These are phyloP conservation scores for Troides helena DNA, from an alignment of 2,888 invertebrate species.

Conservation along the genomic window DNA sequence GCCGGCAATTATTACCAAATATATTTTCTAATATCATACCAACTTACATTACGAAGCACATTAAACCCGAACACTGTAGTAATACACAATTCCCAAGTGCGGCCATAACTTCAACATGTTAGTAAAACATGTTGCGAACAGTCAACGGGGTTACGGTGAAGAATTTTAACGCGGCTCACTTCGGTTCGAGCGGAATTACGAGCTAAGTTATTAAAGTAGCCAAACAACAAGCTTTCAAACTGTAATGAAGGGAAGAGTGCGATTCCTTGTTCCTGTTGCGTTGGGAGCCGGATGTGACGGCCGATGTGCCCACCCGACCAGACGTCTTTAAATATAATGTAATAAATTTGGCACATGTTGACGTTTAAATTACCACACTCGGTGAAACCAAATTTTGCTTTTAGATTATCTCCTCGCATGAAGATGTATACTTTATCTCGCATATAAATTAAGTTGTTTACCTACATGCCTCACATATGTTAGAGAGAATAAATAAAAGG, in stretches of 20 bases:
- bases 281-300: constrained; percentile 41
- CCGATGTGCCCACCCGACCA: constrained; percentile 31
- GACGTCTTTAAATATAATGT: constrained; percentile 22
- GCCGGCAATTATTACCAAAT: background rate
- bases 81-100: constrained; percentile 21
- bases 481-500: too few relatives aligned
- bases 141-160: constrained; percentile 33
- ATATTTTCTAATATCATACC: constrained; percentile 5
- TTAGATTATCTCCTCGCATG: constrained; percentile 9
- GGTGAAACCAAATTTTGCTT: constrained; percentile 22
- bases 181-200: constrained; percentile 36
- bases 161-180: constrained; percentile 38
- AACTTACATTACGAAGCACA: constrained; percentile 7
- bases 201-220: constrained; percentile 37
- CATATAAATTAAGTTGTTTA: background rate
- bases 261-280: constrained; percentile 47
- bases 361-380: constrained; percentile 15
- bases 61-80: constrained; percentile 8
- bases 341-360: constrained; percentile 19
- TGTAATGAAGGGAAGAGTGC: constrained; percentile 51
- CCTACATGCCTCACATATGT: too few relatives aligned
- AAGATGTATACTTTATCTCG: background rate
- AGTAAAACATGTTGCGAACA: constrained; percentile 35
- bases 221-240: constrained; percentile 48
- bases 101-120: constrained; percentile 32